A percentile compares a stretch with the other conserved stretches of the same genome.
Conservation (phyloP, 2,888 invertebrate genomes). For the Eupeodes luniger region DNA sequence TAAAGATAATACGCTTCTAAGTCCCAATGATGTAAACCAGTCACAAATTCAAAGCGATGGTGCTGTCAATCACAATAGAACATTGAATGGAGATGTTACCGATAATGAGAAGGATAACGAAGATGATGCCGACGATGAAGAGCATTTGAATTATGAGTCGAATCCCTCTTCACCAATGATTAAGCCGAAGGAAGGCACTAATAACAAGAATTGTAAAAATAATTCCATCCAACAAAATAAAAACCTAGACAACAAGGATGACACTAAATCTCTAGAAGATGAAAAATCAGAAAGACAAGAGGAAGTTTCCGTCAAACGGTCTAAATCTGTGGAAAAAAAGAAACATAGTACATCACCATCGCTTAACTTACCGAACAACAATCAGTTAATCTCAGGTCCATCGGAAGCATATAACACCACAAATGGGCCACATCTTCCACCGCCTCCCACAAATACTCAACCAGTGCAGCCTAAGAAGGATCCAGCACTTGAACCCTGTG, state of each 20-base stretch:
- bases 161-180: slow-evolving; percentile 74
- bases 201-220: slow-evolving; percentile 82
- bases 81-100: slow-evolving; percentile 77
- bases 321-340: slow-evolving; percentile 64
- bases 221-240: slow-evolving; percentile 80
- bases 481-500: slow-evolving; percentile 94
- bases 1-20: slow-evolving; percentile 82
- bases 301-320: slow-evolving; percentile 47
- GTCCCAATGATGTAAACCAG: slow-evolving; percentile 65
- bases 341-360: slow-evolving; percentile 73
- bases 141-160: slow-evolving; percentile 73
- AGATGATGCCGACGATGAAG: slow-evolving; percentile 78
- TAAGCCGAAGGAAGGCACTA: slow-evolving; percentile 73
- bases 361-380: slow-evolving; percentile 71
- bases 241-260: slow-evolving; percentile 70
- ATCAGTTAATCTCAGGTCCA: slow-evolving; percentile 67
- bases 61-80: slow-evolving; percentile 47
- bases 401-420: slow-evolving; percentile 51
- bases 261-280: slow-evolving; percentile 67
- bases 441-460: slow-evolving; percentile 46
- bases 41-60: slow-evolving; percentile 36
- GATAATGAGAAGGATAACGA: slow-evolving; percentile 78
- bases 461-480: slow-evolving; percentile 84
- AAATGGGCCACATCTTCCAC: slow-evolving; percentile 76
- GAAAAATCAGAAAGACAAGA: slow-evolving; percentile 80